Base-by-base conservation (phyloP, 2,113 vertebrate species). In the Monarcha castaneiventris region DNA sequence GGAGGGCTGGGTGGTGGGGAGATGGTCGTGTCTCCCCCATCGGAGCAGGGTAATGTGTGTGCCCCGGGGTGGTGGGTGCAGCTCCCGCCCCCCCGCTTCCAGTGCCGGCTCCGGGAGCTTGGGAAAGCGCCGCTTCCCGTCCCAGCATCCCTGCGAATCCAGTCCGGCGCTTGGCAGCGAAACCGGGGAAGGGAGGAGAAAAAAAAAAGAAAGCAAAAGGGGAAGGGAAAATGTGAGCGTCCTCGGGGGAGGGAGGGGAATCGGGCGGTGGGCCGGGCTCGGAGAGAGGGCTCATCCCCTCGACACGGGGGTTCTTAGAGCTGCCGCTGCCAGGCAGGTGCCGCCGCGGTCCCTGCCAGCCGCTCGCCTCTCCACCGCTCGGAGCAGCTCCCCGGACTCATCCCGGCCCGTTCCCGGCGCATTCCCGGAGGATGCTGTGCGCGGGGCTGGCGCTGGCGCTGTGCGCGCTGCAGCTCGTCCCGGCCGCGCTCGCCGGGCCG, bases 391-490 rank as follows among this genome's bases (percentile, higher is more conserved):
- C 44, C 46, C 62, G 39, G 29, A 15, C 7, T 21, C 62, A 11
- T 44, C 69, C 9, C 86, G 68, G 52, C 4, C 6, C 27, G 18
- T 71, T 80, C 75, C 75, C 43, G 59, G 14, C 27, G 10, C 75
- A 63, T 39, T 67, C 87, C 69, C 61, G 29, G 37, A 82, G 87
- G 82, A 96, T 95, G 95, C 59, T 56, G 71, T 32, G 46, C 20
- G 22, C 71, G 39, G 87, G 61, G 69, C 75, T 96, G 90, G 72
- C 59, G 43, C 89, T 96, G 88, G 67, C 72, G 41, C 89, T 97
- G 21, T 84, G 81, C 46, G 90, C 83, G 6, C 74, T 97, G 55
- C 94, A 84, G 75, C 66, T 95, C 73, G 88, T 92, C 22, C 62
- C 93, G 48, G 68, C 79, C 41, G 93, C 55, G 20, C 82, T 86